Base-by-base conservation (phyloP, 1,140 invertebrate species). In the Ceratoteleas bidentatus region DNA sequence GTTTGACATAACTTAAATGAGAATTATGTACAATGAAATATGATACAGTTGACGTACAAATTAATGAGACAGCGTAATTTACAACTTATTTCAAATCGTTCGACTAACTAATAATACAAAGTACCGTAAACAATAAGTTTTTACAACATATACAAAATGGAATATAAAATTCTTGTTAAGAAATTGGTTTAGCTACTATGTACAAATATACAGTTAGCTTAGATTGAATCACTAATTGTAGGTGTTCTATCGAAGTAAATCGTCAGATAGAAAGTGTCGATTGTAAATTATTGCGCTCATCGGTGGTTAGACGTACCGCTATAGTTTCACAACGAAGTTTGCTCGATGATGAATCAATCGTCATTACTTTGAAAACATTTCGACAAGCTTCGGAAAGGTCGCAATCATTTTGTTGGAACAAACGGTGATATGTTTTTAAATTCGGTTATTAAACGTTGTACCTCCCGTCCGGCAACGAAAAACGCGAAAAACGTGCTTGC, bases 361-460 rank as follows among this genome's bases (percentile, higher is more conserved):
- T 61, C 36, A 49, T 73, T 62, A 47, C 34, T 62, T 36, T 24
- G 14, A 61, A 76, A 66, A 68, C 62, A 70, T 69, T 56, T 73
- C 52, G 49, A 14, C 66, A 75, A 64, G 52, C 58, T 45, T 58
- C 52, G 68, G 56, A 45, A 66, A 61, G 54, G 45, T 73, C 16
- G 56, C 60, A 62, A 57, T 57, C 32, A 14, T 82, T 69, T 77
- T 24, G 24, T 56, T 56, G 36, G 49, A 83, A 68, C 34, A 73
- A 77, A 76, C 77, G 84, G 62, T 90, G 88, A 90, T 90, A 90
- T 90, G 88, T 89, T 84, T 88, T 60, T 73, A 80, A 90, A 89
- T 90, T 89, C 87, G 87, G 84, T 86, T 82, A 83, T 72, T 47
- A 65, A 74, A 74, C 57, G 60, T 76, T 85, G 60, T 52, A 75